These are phyloP conservation scores for Spatula versicolor DNA, from an alignment of 2,797 vertebrate genomes.

Conservation along the genomic window DNA sequence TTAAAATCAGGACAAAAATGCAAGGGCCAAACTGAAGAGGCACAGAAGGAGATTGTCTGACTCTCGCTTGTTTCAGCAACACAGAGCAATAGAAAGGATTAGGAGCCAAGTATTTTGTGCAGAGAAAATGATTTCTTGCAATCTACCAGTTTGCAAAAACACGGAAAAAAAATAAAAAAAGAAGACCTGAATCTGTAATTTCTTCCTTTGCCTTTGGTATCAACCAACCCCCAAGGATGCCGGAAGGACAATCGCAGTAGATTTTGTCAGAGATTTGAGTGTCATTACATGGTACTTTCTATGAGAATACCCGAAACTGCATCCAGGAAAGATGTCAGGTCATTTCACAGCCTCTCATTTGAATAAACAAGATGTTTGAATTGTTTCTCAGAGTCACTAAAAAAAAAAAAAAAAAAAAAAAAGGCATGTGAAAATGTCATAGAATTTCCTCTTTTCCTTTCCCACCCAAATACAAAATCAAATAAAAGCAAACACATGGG, in stretches of 20 bases:
- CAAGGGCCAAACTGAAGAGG: background rate
- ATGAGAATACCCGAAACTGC: background rate
- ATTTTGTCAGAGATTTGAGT: background rate
- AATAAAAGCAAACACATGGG: constrained; percentile 69
- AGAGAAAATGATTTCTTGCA: background rate
- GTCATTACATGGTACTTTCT: background rate
- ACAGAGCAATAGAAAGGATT: background rate
- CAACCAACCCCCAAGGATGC: background rate
- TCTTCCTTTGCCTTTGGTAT: background rate
- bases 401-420: constrained; percentile 56
- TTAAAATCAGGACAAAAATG: background rate
- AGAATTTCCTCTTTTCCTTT: constrained; percentile 60
- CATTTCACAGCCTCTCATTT: background rate
- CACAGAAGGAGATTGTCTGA: background rate
- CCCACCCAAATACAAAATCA: constrained; percentile 67
- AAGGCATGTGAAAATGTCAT: constrained; percentile 65
- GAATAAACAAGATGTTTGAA: constrained; percentile 37
- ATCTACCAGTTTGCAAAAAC: background rate
- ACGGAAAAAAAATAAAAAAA: background rate
- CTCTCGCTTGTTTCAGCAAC: background rate
- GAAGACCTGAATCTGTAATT: background rate
- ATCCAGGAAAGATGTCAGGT: background rate
- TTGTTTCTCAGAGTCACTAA: constrained; percentile 42
- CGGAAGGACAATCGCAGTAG: background rate
- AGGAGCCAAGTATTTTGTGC: background rate